phyloP scores from a whole-genome alignment of 2,888 invertebrate species.

The Trissolcus japonicus region DNA sequence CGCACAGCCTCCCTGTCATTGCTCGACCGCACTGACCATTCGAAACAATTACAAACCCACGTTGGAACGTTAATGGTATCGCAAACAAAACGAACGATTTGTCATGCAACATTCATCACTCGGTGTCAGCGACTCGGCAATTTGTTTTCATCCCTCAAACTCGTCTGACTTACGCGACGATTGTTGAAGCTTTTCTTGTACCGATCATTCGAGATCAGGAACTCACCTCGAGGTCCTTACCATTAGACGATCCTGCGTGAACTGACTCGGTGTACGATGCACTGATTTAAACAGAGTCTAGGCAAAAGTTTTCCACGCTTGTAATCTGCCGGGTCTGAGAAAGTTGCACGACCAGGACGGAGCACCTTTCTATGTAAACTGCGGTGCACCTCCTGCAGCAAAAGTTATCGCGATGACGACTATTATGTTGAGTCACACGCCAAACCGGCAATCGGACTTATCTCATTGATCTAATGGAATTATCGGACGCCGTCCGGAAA shows the following conservation, averaged over 20 bases:
- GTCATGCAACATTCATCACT: too few species aligned
- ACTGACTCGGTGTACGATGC: conserved; percentile 50
- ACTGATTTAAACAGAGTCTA: conserved; percentile 50
- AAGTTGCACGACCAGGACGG: conserved; percentile 55
- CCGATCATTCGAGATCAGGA: not conserved
- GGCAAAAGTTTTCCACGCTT: conserved; percentile 54
- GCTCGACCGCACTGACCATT: too few species aligned
- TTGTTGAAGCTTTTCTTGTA: too few species aligned
- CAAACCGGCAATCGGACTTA: conserved; percentile 24
- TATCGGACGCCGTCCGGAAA: not conserved
- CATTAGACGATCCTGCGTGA: conserved; percentile 31
- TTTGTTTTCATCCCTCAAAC: too few species aligned
- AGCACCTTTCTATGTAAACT: conserved; percentile 55
- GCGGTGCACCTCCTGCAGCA: conserved; percentile 17
- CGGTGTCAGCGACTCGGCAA: too few species aligned
- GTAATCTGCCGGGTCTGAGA: conserved; percentile 52
- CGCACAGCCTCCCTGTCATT: too few species aligned
- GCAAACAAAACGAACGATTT: too few species aligned
- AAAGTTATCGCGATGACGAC: conserved; percentile 24
- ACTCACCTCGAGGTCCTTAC: conserved; percentile 52
- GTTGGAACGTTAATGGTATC: too few species aligned
- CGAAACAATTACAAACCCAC: too few species aligned
- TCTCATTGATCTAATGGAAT: conserved; percentile 44
- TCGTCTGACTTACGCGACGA: too few species aligned
- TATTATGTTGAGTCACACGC: conserved; percentile 46